Base-by-base conservation (phyloP, 2,113 vertebrate genomes). In the Myiagra hebetior region DNA sequence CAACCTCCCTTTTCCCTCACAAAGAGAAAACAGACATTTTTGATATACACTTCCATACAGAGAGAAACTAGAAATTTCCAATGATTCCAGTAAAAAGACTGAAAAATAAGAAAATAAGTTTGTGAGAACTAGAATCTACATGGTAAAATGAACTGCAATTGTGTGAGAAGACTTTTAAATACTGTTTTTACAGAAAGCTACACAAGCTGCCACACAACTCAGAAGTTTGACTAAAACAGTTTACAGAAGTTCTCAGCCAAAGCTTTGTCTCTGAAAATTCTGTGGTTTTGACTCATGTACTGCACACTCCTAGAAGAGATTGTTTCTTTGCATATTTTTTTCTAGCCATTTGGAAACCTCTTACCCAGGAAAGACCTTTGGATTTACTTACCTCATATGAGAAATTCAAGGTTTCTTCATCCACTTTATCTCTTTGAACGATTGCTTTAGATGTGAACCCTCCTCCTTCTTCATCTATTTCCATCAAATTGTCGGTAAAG, bases 401-500 rank as follows among this genome's bases (percentile, higher is more conserved):
- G 96, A 98, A 99, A 96, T 98, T 97, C 94, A 99, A 98, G 79
- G 98, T 97, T 95, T 99, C 99, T 95, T 99, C 99, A 80, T 99
- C 99, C 94, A 97, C 98, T 97, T 98, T 99, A 97, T 99, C 99
- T 96, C 98, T 99, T 50, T 99, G 99, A 97, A 98, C 98, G 95
- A 99, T 99, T 94, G 98, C 98, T 95, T 99, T 98, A 97, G 99
- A 99, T 93, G 98, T 98, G 98, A 99, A 99, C 98, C 98, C 99
- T 91, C 98, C 98, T 95, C 98, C 97, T 96, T 99, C 99, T 95
- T 98, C 98, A 91, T 99, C 99, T 83, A 98, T 98, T 97, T 99
- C 99, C 98, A 99, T 98, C 97, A 99, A 99, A 98, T 99, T 99
- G 97, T 99, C 99, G 76, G 99, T 99, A 98, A 99, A 98, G 96